Evolutionary conservation across 2,113 vertebrate species (phyloP), one percentile per base, ranked within the genome.

Genomic region (Psettodes erumei): DNA sequence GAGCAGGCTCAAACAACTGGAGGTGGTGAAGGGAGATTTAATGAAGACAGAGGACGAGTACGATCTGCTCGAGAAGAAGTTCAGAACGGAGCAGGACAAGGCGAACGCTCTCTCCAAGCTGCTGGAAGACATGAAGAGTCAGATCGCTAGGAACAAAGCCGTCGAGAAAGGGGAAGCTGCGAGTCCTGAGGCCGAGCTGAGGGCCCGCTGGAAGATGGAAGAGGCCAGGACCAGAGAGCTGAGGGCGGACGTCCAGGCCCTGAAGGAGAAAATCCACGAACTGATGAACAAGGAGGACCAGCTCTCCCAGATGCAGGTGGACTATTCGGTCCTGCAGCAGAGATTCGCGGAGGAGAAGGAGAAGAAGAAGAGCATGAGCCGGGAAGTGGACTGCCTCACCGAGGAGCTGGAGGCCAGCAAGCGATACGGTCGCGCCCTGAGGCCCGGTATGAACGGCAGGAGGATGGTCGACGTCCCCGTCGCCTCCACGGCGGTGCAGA

Each of bases 31-130:
- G 90, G 97, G 97, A 67, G 97, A 99, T 84, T 73, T 99, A 80
- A 96, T 98, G 95, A 99, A 98, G 88, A 98, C 97, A 0, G 98
- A 99, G 88, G 97, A 99, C 25, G 95, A 98, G 71, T 98, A 98
- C 42, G 97, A 97, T 58, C 93, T 97, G 54, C 88, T 99, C 62
- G 96, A 99, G 93, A 96, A 95, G 92, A 98, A 96, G 77, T 98
- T 97, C 85, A 92, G 95, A 77, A 97, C 93, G 0, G 98, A 98
- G 86, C 96, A 97, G 84, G 97, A 99, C 75, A 98, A 95, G 88
- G 97, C 97, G 2, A 97, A 96, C 23, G 69, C 93, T 19, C 95
- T 99, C 11, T 95, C 95, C 16, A 95, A 95, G 45, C 92, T 96
- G 69, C 84, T 98, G 65, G 98, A 99, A 32, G 97, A 99, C 64